Base-by-base conservation (phyloP, 2,888 invertebrate species). In the Synergus laeviventris region DNA sequence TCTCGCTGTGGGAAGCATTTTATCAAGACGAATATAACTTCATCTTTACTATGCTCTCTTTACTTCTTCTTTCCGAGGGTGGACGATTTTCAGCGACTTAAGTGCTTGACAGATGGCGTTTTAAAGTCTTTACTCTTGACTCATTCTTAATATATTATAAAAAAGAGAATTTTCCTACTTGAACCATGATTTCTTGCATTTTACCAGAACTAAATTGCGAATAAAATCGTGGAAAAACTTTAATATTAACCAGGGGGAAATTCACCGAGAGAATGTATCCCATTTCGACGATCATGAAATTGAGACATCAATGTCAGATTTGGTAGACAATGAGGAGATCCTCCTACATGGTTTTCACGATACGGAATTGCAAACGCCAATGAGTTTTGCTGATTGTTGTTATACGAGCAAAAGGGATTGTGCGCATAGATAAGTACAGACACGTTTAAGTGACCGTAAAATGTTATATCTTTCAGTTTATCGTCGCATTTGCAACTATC, bases 21-120 rank as follows among this genome's bases (percentile, higher is more conserved):
- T 70, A 45, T 70, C 66, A 70, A 24, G 45, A 45, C 66, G 31
- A 70, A 70, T 49, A 70, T 70, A 70, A 70, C 66, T 70, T 49
- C n/a, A 24, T 70, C 49, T 70, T 70, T 70, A 70, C 42, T 70
- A 42, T 45, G 45, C 45, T 18, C 38, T 62, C 66, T 70, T 24
- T 24, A 70, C 45, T 21, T 70, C 24, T 70, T 31, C 24, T 21
- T 42, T 42, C 24, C 64, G 42, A 42, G 42, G 42, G 39, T 64
- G 21, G 21, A 31, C 66, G 45, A 70, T 70, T 70, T 70, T 70
- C 21, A 45, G 24, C 11, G 31, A 70, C 66, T 45, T 21, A 24
- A 70, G 45, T 70, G 24, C 66, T 70, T 70, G 45, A 70, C 66
- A 70, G 45, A 70, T 70, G 66, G 66, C 9, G 16, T 70, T 70